Percentiles rank a stretch among this genome's conserved stretches.
These are phyloP conservation scores for Lingula anatina DNA, from an alignment of 2,888 invertebrate genomes.

Conservation along the genomic window DNA sequence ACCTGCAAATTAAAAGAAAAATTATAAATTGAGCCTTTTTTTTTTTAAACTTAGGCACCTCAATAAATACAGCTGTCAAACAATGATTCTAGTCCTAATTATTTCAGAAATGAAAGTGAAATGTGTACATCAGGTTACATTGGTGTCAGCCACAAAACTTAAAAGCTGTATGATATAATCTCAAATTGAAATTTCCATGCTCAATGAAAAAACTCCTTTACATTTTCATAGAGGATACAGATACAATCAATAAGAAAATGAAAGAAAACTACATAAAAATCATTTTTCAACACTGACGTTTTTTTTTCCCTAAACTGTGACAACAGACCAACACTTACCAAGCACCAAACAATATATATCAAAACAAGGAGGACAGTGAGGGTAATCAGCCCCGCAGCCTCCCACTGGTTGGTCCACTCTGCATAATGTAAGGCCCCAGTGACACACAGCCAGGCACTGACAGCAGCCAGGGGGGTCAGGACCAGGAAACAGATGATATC, in stretches of 20 bases:
- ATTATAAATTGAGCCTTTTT: neutral
- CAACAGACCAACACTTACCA: no score
- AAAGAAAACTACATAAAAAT: neutral
- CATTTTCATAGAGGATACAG: no score
- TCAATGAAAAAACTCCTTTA: no score
- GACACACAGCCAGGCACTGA: constrained; percentile 56
- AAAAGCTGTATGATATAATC: no score
- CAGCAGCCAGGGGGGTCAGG: constrained; percentile 59
- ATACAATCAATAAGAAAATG: neutral
- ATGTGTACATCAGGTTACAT: no score
- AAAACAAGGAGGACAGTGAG: constrained; percentile 28
- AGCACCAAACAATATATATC: constrained; percentile 34
- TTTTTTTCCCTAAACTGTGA: neutral
- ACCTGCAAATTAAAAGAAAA: no score
- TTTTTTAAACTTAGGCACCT: neutral
- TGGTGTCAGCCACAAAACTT: no score
- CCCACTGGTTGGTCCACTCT: constrained; percentile 15
- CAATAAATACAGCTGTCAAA: neutral
- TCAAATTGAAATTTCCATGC: no score
- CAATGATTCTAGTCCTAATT: neutral
- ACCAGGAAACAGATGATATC: constrained; percentile 59
- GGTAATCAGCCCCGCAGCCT: constrained; percentile 28
- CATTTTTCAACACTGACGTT: no score
- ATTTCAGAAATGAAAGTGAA: no score
- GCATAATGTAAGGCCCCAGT: constrained; percentile 48